Base-by-base conservation (phyloP, 2,888 invertebrate species). In the Platypus cylindrus region DNA sequence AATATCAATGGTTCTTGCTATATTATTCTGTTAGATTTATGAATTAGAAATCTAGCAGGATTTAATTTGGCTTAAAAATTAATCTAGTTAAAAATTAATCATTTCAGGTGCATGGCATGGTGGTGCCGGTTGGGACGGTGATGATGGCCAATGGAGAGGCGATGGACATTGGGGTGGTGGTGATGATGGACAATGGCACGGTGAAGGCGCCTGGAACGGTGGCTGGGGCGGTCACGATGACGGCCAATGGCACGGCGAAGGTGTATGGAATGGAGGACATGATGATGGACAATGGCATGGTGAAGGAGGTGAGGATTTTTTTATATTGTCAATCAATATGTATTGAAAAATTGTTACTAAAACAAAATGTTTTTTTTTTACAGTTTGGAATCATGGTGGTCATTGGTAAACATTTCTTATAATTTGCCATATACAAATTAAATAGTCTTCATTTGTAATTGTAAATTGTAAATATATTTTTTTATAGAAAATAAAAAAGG, bases 241-340 rank as follows among this genome's bases (percentile, higher is more conserved):
- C 24, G 37, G 37, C n/a, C 33, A 37, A 24, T 38, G 38, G 38
- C 8, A 26, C 7, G 38, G 40, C 14, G 39, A 42, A 12, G 35
- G 34, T 28, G n/a, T 5, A 15, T 34, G 18, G 26, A 4, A 36
- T 35, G 43, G 43, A n/a, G n/a, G n/a, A n/a, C n/a, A n/a, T 32
- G 43, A 43, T 30, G 43, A 43, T 17, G 43, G 43, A 18, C 31
- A 30, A 15, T 43, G 32, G 29, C 28, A 31, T 26, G 43, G 43
- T 8, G 43, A 43, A 29, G 40, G 43, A 31, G 33, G 39, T 39
- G 32, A 37, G 13, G 20, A 25, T 15, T n/a, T n/a, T n/a, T n/a
- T n/a, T n/a, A n/a, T n/a, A n/a, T n/a, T n/a, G n/a, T n/a, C n/a
- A n/a, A n/a, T n/a, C n/a, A n/a, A n/a, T n/a, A n/a, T n/a, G n/a